Evolutionary conservation across 2,113 vertebrate genomes (phyloP), one percentile per base, ranked within the genome.

Genomic region (Cynopterus brachyotis): DNA sequence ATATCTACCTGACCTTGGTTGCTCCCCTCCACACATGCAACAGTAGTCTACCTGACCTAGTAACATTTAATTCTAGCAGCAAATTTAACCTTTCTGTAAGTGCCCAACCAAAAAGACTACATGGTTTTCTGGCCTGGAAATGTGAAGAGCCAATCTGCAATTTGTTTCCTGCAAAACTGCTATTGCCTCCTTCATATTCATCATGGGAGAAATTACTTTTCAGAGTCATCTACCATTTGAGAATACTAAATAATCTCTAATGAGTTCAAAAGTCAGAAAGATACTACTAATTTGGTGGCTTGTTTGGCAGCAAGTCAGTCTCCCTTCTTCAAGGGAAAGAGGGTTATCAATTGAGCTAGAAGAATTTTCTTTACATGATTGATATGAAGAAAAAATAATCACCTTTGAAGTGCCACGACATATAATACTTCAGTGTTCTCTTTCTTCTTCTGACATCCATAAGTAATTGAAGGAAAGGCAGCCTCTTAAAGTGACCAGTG

Each of bases 301-400:
- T 89, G 35, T 98, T 97, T 97, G 87, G 60, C 98, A 98, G 92
- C 92, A 96, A 97, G 96, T 96, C 98, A 97, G 96, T 95, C 96
- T 98, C 97, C 96, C 98, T 97, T 96, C 98, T 98, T 98, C 98
- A 98, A 98, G 98, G 98, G 96, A 98, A 98, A 98, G 79, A 97
- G 97, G 97, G 98, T 98, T 98, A 99, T 98, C 97, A 98, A 97
- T 97, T 95, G 86, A 96, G 96, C 94, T 97, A 96, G 96, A 89
- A 98, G 97, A 98, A 98, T 98, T 98, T 98, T 98, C 98, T 98
- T 98, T 97, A 97, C 96, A 73, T 98, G 98, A 99, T 97, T 99
- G 98, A 98, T 98, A 94, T 98, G 96, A 98, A 98, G 97, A 98
- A 98, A 98, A 98, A 98, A 97, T 98, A 99, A 98, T 98, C 98